Conservation (phyloP, 2,888 invertebrate genomes). For the Cheilosia soror region DNA sequence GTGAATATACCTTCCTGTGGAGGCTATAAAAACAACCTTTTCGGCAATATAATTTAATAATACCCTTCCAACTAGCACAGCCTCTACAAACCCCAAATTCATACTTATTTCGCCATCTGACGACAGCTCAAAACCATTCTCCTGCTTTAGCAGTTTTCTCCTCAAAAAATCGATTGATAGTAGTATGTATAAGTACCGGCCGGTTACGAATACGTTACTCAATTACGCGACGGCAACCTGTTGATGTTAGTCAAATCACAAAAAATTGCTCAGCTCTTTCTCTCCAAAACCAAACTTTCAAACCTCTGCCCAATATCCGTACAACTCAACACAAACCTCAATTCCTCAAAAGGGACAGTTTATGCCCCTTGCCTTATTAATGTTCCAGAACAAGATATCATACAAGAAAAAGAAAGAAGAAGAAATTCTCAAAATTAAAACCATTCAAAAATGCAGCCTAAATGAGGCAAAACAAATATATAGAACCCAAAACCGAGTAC, state of each 20-base stretch:
- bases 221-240: background rate
- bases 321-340: too few relatives aligned
- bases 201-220: background rate
- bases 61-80: too few relatives aligned
- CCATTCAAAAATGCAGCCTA: slow-evolving; percentile 1
- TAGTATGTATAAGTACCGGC: too few relatives aligned
- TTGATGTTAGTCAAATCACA: background rate
- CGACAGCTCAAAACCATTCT: background rate
- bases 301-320: too few relatives aligned
- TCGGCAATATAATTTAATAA: too few relatives aligned
- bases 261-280: background rate
- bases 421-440: background rate
- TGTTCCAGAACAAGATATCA: too few relatives aligned
- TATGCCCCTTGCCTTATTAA: too few relatives aligned
- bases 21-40: too few relatives aligned
- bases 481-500: background rate
- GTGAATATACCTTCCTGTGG: too few relatives aligned
- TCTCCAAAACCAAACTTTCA: too few relatives aligned
- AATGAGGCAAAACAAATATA: background rate
- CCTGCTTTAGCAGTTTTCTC: background rate
- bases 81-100: background rate
- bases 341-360: too few relatives aligned
- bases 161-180: background rate
- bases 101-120: background rate
- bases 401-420: slow-evolving; percentile 5